Base-by-base conservation (phyloP, 2,888 invertebrate genomes). In the Andrena hattorfiana region DNA sequence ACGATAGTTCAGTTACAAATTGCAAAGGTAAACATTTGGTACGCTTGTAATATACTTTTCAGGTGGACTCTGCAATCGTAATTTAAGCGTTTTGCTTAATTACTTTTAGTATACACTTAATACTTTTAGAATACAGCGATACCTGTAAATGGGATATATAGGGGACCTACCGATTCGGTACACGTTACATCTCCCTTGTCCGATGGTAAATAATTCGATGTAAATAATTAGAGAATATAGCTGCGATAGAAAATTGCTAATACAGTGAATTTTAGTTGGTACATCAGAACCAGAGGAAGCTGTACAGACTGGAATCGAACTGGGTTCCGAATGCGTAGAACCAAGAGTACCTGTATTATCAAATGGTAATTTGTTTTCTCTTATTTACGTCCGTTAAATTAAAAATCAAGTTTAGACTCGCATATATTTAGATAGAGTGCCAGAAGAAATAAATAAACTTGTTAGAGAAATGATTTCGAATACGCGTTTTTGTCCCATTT, bases 1-100 rank as follows among this genome's bases (percentile, higher is more conserved):
- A 98, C 99, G 92, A 99, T 99, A 95, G 99, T 99, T 87, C 96
- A 99, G 92, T 96, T 99, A 90, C 99, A 99, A 96, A 99, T 99
- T 94, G 98, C 99, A 90, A 99, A 99, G 97, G 98, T 98, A 95
- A 90, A 84, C 63, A 71, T 51, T 51, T 6, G 13, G 28, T 48
- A 23, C 23, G 32, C 32, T 63, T 63, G 20, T 51, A n/a, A 23
- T 32, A 56, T 23, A 35, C 5, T 4, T 30, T 49, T 62, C 26
- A 8, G 10, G 16, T 30, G 0, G 2, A 35, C 62, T 56, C n/a
- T 49, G 51, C 69, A 30, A 20, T 69, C 20, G 16, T 35, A 42
- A 32, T 56, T 32, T 4, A 49, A 16, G 48, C 10, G 8, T 59
- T 51, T 63, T 10, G 28, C 10, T 48, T 0, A 56, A 56, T 56